Conservation (phyloP, 2,113 vertebrate species). For the Poeciliopsis turrubarensis region DNA sequence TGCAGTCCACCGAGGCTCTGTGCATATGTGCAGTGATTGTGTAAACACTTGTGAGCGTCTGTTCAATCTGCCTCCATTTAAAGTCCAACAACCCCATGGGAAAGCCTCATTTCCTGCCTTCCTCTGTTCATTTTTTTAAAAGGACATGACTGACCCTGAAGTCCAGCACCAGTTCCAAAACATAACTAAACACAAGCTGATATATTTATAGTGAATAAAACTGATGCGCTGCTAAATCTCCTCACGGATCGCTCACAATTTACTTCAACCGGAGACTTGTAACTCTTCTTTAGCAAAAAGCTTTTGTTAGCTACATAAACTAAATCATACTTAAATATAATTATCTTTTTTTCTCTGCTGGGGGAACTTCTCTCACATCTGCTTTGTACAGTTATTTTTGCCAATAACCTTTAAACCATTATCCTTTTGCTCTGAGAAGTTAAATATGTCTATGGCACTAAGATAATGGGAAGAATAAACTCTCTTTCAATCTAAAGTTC, state of each 20-base stretch:
- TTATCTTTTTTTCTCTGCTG: background rate
- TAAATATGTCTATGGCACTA: background rate
- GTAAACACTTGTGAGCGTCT: slow-evolving; percentile 40
- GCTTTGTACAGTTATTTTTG: background rate
- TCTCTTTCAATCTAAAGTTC: background rate
- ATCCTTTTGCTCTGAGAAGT: background rate
- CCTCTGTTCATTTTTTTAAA: background rate
- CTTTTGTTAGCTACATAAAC: background rate
- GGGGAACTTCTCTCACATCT: background rate
- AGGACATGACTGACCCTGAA: slow-evolving; percentile 24
- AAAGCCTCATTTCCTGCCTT: slow-evolving; percentile 56
- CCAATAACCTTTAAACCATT: background rate
- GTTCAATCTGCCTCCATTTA: slow-evolving; percentile 52
- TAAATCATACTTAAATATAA: background rate
- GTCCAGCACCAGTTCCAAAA: slow-evolving; percentile 28
- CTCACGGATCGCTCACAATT: too few species aligned
- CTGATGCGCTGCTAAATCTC: too few species aligned
- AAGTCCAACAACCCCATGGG: slow-evolving; percentile 52
- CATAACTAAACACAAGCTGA: slow-evolving; percentile 19
- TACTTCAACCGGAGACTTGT: too few species aligned
- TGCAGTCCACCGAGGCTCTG: slow-evolving; percentile 13
- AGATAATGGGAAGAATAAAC: background rate
- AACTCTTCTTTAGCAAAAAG: too few species aligned
- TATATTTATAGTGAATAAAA: background rate
- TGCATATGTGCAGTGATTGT: slow-evolving; percentile 22